Evolutionary conservation across 1,140 invertebrate genomes (phyloP).

Genomic region (Rhyacophila brunnea): DNA sequence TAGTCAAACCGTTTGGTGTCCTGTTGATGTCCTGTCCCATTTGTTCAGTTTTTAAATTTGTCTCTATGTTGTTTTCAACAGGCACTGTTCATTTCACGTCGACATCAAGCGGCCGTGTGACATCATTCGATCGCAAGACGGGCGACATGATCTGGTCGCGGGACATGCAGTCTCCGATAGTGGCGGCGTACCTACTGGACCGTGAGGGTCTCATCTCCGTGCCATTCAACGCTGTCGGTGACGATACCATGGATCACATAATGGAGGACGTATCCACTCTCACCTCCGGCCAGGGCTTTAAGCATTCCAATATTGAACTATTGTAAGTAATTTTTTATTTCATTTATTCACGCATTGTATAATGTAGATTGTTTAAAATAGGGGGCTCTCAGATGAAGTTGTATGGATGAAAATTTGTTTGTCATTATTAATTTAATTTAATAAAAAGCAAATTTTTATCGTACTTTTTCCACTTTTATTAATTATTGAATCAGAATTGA

Average conservation of each 20-base stretch:
- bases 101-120: conserved; percentile 81
- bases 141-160: conserved; percentile 83
- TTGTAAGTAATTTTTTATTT: no score
- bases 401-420: no score
- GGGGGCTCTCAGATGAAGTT: no score
- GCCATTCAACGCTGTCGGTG: conserved; percentile 87
- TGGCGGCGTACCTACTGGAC: conserved; percentile 84
- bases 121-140: conserved; percentile 72
- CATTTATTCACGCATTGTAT: no score
- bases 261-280: conserved; percentile 61
- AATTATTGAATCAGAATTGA: no score
- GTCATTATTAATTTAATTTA: no score
- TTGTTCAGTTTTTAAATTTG: no score
- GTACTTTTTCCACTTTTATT: no score
- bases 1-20: no score
- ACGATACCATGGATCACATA: conserved; percentile 77
- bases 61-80: conserved; percentile 42
- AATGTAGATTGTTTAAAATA: no score
- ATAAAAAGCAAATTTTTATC: no score
- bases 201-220: conserved; percentile 78
- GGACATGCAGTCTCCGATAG: conserved; percentile 85
- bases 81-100: conserved; percentile 86
- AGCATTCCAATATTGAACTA: conserved; percentile 66
- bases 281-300: conserved; percentile 58
- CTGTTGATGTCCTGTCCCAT: no score